Evolutionary conservation across 2,113 vertebrate species (phyloP).

Genomic region (Pedetes capensis): DNA sequence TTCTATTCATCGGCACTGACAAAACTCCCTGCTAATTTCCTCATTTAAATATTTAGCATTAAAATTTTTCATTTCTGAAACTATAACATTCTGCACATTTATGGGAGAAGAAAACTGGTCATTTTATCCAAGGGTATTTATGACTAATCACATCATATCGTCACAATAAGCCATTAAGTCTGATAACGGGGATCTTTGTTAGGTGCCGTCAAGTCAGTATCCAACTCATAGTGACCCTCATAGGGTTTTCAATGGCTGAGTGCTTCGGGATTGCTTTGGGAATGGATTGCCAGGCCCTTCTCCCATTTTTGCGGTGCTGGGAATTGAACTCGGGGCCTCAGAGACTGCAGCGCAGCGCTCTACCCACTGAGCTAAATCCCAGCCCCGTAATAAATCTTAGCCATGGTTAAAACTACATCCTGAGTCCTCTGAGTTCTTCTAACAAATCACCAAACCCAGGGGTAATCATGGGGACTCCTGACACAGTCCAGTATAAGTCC

Average conservation of each 20-base stretch:
- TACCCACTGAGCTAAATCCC: too few relatives aligned
- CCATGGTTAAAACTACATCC: background rate
- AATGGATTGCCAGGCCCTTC: too few relatives aligned
- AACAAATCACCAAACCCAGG: background rate
- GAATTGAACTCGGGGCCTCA: too few relatives aligned
- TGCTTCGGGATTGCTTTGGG: too few relatives aligned
- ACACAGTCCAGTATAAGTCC: background rate
- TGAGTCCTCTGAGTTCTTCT: background rate
- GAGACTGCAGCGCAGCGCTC: too few relatives aligned
- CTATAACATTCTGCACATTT: background rate
- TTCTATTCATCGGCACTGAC: background rate
- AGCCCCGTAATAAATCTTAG: background rate
- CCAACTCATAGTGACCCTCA: too few relatives aligned
- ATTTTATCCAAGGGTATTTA: slow-evolving; percentile 15
- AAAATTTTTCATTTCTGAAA: slow-evolving; percentile 12
- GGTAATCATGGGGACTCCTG: background rate
- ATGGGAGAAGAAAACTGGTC: background rate
- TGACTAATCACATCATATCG: background rate
- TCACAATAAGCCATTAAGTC: background rate
- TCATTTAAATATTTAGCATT: slow-evolving; percentile 18
- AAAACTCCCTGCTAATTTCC: background rate
- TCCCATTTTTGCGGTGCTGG: too few relatives aligned
- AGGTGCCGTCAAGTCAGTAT: too few relatives aligned
- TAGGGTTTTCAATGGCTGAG: too few relatives aligned
- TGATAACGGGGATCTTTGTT: background rate